Percentiles rank a stretch among this genome's conserved stretches.
These are phyloP conservation scores for Drosophila grimshawi DNA, from an alignment of 1,140 invertebrate genomes.

Conservation along the genomic window DNA sequence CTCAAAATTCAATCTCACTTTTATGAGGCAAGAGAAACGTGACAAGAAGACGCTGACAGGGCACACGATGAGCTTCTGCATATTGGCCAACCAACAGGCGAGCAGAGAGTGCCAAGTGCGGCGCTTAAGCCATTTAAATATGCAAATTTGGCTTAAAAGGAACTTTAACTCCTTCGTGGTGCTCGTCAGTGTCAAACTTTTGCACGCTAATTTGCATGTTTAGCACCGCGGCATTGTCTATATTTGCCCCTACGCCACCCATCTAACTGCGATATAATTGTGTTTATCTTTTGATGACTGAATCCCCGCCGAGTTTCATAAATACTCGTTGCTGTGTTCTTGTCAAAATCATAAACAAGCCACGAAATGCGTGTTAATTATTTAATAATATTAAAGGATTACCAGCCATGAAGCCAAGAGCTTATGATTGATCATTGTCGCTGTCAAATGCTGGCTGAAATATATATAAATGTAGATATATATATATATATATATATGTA, in stretches of 20 bases:
- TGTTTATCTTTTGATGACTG: constrained; percentile 77
- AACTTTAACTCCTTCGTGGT: constrained; percentile 75
- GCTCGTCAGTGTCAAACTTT: constrained; percentile 54
- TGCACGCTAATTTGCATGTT: constrained; percentile 77
- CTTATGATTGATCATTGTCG: constrained; percentile 38
- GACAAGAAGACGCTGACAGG: constrained; percentile 73
- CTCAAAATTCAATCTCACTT: constrained; percentile 81
- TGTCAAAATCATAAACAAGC: constrained; percentile 65
- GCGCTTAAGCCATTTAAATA: constrained; percentile 78
- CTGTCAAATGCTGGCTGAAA: constrained; percentile 2
- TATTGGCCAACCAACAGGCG: constrained; percentile 7
- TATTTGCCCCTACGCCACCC: constrained; percentile 17
- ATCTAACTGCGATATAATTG: constrained; percentile 66
- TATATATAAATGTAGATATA: not conserved
- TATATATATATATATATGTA: not conserved
- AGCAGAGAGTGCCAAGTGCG: constrained; percentile 67
- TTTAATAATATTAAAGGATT: constrained; percentile 80
- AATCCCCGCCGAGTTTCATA: constrained; percentile 53
- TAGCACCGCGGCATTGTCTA: constrained; percentile 67
- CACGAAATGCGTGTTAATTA: constrained; percentile 76
- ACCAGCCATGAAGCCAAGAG: constrained; percentile 52
- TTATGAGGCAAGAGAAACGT: constrained; percentile 78
- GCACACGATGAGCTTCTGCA: constrained; percentile 36
- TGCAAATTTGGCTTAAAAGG: constrained; percentile 74
- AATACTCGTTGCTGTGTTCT: constrained; percentile 23